Conservation (phyloP, 1,140 invertebrate genomes). For the Drosophila melanogaster region DNA sequence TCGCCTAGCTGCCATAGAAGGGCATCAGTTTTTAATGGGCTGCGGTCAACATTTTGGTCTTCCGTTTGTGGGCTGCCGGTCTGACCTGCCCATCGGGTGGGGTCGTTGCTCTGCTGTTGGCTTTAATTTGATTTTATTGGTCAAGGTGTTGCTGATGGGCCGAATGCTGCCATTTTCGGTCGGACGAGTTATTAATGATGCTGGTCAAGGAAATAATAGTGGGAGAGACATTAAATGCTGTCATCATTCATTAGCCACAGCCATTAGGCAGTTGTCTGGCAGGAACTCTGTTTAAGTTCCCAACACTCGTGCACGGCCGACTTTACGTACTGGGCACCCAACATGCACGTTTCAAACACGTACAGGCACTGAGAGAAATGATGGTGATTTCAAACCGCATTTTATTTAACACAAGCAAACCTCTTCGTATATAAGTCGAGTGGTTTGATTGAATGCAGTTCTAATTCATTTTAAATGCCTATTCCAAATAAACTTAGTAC, state of each 20-base stretch:
- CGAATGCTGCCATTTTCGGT: conserved; percentile 25
- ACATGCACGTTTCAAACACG: conserved; percentile 6
- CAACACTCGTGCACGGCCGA: conserved; percentile 60
- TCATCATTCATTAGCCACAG: conserved; percentile 81
- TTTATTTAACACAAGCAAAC: too few relatives aligned
- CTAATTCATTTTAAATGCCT: not conserved
- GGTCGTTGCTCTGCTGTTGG: conserved; percentile 32
- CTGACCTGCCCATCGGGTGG: not conserved
- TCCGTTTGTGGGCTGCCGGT: conserved; percentile 17
- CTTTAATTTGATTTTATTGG: conserved; percentile 78
- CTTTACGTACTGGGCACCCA: conserved; percentile 42
- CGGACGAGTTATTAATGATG: conserved; percentile 69
- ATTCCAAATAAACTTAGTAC: not conserved
- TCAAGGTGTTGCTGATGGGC: conserved; percentile 51
- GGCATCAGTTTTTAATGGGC: conserved; percentile 64
- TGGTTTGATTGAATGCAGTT: not conserved
- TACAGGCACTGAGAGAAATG: conserved; percentile 28
- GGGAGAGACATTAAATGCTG: conserved; percentile 66
- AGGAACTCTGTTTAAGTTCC: conserved; percentile 49
- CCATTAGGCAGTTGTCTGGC: conserved; percentile 65
- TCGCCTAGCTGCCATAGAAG: conserved; percentile 5
- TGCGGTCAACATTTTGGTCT: conserved; percentile 58
- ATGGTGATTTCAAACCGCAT: too few relatives aligned
- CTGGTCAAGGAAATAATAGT: conserved; percentile 10
- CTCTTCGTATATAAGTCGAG: too few relatives aligned